phyloP scores from a whole-genome alignment of 2,113 vertebrate genomes.

The Pelecanoides urinatrix region DNA sequence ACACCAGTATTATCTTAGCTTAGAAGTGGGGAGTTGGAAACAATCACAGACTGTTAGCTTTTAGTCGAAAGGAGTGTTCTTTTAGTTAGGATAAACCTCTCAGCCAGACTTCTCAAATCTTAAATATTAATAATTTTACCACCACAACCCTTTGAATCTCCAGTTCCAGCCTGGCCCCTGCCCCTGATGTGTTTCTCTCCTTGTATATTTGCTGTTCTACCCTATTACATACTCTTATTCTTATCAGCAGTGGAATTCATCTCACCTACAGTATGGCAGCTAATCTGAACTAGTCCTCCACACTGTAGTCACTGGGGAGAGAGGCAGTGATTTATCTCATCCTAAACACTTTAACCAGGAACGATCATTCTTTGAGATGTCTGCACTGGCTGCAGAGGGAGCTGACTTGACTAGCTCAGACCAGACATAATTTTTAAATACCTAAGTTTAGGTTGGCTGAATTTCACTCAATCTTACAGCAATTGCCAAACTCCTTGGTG shows the following conservation, averaged over 20 bases:
- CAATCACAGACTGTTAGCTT: neutral
- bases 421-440: neutral
- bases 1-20: neutral
- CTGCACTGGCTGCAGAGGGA: neutral
- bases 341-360: neutral
- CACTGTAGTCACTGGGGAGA: neutral
- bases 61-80: neutral
- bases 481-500: neutral
- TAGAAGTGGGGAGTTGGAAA: neutral
- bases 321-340: neutral
- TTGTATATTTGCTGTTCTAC: neutral
- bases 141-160: neutral
- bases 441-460: neutral
- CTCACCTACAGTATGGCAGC: neutral
- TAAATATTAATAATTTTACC: neutral
- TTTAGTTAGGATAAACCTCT: neutral
- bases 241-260: neutral
- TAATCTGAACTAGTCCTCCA: neutral
- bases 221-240: neutral
- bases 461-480: neutral
- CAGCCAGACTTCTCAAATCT: neutral
- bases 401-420: neutral
- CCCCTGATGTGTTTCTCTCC: neutral
- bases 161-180: neutral
- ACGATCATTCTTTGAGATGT: neutral